These are phyloP conservation scores for Plemyria rubiginata DNA, from an alignment of 2,888 invertebrate species.

Conservation along the genomic window DNA sequence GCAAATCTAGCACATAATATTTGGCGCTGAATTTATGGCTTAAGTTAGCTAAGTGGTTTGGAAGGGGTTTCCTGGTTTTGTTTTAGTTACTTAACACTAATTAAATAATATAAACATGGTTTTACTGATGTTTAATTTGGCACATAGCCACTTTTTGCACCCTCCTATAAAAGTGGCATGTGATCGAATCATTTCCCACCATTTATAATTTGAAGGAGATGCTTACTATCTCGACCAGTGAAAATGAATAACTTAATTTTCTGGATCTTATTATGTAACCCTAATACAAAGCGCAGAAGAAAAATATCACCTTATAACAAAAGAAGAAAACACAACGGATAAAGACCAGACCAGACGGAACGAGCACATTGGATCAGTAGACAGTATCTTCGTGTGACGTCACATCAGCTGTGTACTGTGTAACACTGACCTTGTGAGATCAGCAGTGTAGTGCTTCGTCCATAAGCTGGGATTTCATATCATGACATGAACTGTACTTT, in stretches of 20 bases:
- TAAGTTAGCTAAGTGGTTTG: constrained; percentile 4
- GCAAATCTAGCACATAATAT: constrained; percentile 21
- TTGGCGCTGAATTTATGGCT: constrained; percentile 14
- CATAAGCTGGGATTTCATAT: constrained; percentile 31
- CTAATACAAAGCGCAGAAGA: not conserved
- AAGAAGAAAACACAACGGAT: constrained; percentile 10
- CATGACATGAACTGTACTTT: constrained; percentile 10
- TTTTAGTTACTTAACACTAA: not conserved
- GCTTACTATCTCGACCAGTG: not conserved
- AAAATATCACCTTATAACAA: not conserved
- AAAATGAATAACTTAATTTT: not conserved
- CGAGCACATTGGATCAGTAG: constrained; percentile 23
- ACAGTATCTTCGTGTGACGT: constrained; percentile 32
- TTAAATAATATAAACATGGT: no score
- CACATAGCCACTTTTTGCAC: no score
- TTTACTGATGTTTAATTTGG: no score
- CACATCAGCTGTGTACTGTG: constrained; percentile 39
- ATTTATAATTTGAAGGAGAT: not conserved
- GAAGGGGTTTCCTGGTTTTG: not conserved
- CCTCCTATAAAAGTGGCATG: no score
- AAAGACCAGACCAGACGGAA: constrained; percentile 15
- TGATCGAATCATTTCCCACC: no score
- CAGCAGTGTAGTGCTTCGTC: constrained; percentile 35
- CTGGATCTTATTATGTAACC: not conserved
- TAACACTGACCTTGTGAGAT: constrained; percentile 37